These are phyloP conservation scores for Lutjanus campechanus DNA, from an alignment of 2,797 vertebrate species.

Conservation along the genomic window DNA sequence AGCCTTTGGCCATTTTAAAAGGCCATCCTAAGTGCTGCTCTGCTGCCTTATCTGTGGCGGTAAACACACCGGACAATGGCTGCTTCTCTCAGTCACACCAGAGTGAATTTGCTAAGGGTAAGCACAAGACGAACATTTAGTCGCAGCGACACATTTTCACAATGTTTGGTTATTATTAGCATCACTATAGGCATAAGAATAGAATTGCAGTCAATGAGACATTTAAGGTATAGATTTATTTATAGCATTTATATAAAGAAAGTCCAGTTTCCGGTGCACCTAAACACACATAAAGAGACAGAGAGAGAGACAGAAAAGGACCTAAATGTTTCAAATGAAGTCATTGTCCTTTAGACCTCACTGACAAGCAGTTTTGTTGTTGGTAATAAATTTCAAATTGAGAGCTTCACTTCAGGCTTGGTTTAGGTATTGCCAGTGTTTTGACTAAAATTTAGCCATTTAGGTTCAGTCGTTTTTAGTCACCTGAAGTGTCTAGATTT, in stretches of 20 bases:
- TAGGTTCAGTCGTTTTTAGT: no score
- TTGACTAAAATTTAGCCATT: no score
- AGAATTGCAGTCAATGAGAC: neutral
- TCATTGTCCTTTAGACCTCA: conserved; percentile 34
- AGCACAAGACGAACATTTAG: conserved; percentile 55
- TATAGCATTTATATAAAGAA: neutral
- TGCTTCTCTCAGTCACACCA: conserved; percentile 54
- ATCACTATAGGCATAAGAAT: neutral
- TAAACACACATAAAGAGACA: neutral
- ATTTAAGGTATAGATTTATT: conserved; percentile 9
- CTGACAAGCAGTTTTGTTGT: conserved; percentile 21
- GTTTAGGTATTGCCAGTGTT: conserved; percentile 14
- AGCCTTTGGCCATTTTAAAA: conserved; percentile 68
- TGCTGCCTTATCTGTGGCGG: conserved; percentile 66
- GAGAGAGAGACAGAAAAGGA: conserved; percentile 4
- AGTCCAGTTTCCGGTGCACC: neutral
- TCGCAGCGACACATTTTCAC: conserved; percentile 10
- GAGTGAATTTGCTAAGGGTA: conserved; percentile 58
- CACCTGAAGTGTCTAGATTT: no score
- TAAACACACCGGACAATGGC: conserved; percentile 71
- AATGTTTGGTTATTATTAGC: neutral
- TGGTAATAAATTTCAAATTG: conserved; percentile 32
- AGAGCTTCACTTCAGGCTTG: conserved; percentile 31
- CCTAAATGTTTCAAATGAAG: conserved; percentile 44
- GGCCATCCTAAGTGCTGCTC: conserved; percentile 71